Evolutionary conservation across 2,113 vertebrate species (phyloP).

Genomic region (Heliornis fulica): DNA sequence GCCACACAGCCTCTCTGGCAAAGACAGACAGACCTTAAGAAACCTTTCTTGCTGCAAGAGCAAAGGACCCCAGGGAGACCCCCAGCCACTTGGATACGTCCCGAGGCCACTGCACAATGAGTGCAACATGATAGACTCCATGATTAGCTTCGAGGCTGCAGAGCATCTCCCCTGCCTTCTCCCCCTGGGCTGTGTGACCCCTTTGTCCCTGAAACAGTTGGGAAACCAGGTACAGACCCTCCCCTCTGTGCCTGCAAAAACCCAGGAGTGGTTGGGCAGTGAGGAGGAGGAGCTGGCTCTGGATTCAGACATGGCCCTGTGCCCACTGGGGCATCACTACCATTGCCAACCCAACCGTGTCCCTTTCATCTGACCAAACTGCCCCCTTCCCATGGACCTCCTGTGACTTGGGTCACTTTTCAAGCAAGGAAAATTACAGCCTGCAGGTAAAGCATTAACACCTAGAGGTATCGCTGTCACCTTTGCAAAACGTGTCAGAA

Average conservation of each 20-base stretch:
- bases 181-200: not conserved
- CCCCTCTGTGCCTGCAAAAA: not conserved
- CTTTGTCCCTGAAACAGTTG: not conserved
- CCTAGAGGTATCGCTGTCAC: not conserved
- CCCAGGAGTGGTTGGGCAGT: not conserved
- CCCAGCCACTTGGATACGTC: not conserved
- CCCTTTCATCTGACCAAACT: not conserved
- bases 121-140: not conserved
- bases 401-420: not conserved
- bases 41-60: not conserved
- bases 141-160: not conserved
- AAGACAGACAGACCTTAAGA: not conserved
- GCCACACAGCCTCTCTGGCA: not conserved
- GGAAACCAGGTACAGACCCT: not conserved
- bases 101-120: rapidly evolving
- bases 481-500: not conserved
- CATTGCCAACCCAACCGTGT: not conserved
- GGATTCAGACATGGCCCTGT: not conserved
- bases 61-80: not conserved
- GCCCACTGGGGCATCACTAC: not conserved
- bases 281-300: not conserved
- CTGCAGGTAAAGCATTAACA: constrained; percentile 11
- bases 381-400: not conserved
- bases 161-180: not conserved
- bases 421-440: not conserved